Evolutionary conservation across 2,797 vertebrate genomes (phyloP).

Genomic region (Liasis olivaceus): DNA sequence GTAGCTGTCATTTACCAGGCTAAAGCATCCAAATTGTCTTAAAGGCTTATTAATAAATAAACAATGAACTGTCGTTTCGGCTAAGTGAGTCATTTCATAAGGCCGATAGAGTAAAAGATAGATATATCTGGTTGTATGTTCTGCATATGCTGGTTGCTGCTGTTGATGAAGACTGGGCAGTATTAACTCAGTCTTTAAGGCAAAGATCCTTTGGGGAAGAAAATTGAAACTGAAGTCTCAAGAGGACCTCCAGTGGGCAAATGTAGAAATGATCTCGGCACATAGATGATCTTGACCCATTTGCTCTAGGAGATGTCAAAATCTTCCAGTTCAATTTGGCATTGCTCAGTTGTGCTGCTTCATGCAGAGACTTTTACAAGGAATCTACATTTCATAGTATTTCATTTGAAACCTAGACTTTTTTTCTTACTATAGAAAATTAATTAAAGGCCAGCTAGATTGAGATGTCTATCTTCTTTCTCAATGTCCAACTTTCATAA

Average conservation of each 20-base stretch:
- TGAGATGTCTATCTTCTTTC: too few relatives aligned
- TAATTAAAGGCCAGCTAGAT: not conserved
- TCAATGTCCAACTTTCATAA: too few relatives aligned
- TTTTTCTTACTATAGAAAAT: not conserved
- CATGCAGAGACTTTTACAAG: not conserved
- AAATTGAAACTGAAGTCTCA: not conserved
- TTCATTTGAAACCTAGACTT: not conserved
- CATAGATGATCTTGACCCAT: not conserved
- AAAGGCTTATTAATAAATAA: not conserved
- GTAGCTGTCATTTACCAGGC: not conserved
- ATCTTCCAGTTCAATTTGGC: not conserved
- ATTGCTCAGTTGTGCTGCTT: not conserved
- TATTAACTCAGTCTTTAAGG: not conserved
- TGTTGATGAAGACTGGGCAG: not conserved
- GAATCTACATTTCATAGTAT: not conserved
- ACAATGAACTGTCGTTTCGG: not conserved
- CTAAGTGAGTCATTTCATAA: slow-evolving; percentile 1
- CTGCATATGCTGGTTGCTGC: not conserved
- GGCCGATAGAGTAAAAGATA: not conserved
- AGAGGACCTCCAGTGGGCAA: slow-evolving; percentile 27
- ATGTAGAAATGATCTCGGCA: slow-evolving; percentile 1
- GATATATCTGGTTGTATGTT: not conserved
- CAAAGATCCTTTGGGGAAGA: not conserved
- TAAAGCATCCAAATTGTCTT: not conserved
- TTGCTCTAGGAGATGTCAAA: not conserved